phyloP scores from a whole-genome alignment of 64 coral and sea anemone species.

The Anthopleura sola region DNA sequence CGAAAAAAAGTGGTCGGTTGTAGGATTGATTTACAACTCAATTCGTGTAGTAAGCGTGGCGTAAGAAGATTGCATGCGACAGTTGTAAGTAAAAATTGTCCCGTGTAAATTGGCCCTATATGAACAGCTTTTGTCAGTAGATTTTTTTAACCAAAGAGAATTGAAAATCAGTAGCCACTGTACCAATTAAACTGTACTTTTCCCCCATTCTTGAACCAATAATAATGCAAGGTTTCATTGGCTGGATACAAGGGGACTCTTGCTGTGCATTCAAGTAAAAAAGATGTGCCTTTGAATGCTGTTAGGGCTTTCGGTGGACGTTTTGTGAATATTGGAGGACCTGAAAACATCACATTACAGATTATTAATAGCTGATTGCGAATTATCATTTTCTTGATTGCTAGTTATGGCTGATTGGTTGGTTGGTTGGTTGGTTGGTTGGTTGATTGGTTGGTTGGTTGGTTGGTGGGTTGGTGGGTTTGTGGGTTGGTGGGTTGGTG shows the following conservation, averaged over 20 bases:
- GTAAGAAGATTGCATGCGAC: no score
- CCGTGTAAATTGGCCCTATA: no score
- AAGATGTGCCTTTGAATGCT: not conserved
- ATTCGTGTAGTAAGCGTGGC: no score
- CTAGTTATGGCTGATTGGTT: not conserved
- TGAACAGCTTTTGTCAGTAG: no score
- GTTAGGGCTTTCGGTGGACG: not conserved
- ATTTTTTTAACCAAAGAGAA: no score
- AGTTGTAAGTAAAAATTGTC: no score
- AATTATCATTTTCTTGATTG: no score
- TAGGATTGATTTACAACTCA: no score
- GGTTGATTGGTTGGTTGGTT: not conserved
- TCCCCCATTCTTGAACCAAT: not conserved
- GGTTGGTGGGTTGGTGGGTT: not conserved
- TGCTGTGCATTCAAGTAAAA: not conserved
- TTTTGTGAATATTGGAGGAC: not conserved
- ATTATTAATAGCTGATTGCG: no score
- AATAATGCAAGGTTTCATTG: not conserved
- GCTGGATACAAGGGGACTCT: not conserved
- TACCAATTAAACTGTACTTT: not conserved
- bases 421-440: not conserved
- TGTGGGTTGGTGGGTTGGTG: not conserved
- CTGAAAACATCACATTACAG: not conserved
- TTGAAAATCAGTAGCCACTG: no score
- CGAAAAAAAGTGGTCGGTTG: no score